These are phyloP conservation scores for Centropus bengalensis DNA, from an alignment of 2,113 vertebrate genomes.

Conservation along the genomic window DNA sequence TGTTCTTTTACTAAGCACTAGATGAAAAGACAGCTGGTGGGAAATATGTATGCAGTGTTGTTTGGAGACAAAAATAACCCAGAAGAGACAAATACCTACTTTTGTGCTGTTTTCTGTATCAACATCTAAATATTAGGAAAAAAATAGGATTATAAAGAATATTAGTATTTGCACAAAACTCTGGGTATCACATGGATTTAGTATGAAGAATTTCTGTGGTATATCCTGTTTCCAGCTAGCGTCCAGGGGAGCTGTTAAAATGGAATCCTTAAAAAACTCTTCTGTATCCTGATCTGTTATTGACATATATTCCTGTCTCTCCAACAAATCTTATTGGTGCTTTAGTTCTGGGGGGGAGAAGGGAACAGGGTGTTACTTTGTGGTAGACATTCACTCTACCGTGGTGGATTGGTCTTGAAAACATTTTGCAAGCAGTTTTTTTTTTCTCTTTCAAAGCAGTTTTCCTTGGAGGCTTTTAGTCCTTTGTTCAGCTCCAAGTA, in stretches of 20 bases:
- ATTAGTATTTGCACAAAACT: not conserved
- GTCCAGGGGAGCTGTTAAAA: not conserved
- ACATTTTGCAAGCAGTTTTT: not conserved
- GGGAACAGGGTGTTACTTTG: rapidly evolving
- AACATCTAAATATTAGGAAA: not conserved
- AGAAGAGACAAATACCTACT: not conserved
- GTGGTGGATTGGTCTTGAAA: not conserved
- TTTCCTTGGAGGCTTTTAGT: not conserved
- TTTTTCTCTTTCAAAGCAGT: not conserved
- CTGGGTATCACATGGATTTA: not conserved
- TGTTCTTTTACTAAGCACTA: not conserved
- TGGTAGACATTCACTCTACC: not conserved
- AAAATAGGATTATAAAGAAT: not conserved
- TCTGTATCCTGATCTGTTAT: not conserved
- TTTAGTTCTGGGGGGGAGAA: not conserved
- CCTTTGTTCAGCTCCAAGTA: not conserved
- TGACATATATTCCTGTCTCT: not conserved
- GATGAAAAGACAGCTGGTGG: not conserved
- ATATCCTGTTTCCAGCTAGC: not conserved
- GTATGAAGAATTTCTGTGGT: not conserved
- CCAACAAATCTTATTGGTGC: not conserved
- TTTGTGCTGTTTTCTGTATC: not conserved
- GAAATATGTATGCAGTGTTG: not conserved
- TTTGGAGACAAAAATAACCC: not conserved
- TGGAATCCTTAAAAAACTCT: not conserved